These are phyloP conservation scores for Carpatolechia fugitivella DNA, from an alignment of 2,888 invertebrate species.

Conservation along the genomic window DNA sequence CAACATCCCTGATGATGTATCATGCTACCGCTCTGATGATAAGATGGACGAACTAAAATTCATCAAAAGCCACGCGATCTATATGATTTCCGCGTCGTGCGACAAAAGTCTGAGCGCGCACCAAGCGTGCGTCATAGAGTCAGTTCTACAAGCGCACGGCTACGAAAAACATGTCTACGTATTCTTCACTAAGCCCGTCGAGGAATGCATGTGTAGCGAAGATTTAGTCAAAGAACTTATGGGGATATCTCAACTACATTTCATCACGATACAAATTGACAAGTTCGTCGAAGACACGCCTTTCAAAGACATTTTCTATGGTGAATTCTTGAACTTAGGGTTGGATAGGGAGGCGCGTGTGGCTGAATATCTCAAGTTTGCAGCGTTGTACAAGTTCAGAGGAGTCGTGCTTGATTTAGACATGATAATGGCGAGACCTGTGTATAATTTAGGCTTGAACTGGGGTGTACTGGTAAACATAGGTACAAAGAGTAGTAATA, in stretches of 20 bases:
- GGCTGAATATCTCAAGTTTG: slow-evolving; percentile 20
- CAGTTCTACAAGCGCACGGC: slow-evolving; percentile 12
- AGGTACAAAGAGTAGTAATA: too few relatives aligned
- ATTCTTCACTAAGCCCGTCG: not conserved
- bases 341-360: slow-evolving; percentile 4
- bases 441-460: slow-evolving; percentile 11
- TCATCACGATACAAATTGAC: slow-evolving; percentile 14
- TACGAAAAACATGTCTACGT: not conserved
- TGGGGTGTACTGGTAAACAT: slow-evolving; percentile 16
- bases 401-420: slow-evolving; percentile 22
- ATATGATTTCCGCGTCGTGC: slow-evolving; percentile 20
- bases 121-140: slow-evolving; percentile 23
- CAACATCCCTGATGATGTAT: not conserved
- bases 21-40: not conserved
- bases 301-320: slow-evolving; percentile 17
- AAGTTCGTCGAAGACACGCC: slow-evolving; percentile 19
- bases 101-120: slow-evolving; percentile 2
- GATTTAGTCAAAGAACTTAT: not conserved
- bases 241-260: not conserved
- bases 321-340: slow-evolving; percentile 1
- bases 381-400: slow-evolving; percentile 21
- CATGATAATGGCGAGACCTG: slow-evolving; percentile 16
- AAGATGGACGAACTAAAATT: not conserved
- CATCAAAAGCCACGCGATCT: slow-evolving; percentile 14
- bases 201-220: not conserved